A percentile compares a stretch with the other conserved stretches of the same genome.
phyloP scores from a whole-genome alignment of 2,888 invertebrate species.

The Neoaliturus tenellus region DNA sequence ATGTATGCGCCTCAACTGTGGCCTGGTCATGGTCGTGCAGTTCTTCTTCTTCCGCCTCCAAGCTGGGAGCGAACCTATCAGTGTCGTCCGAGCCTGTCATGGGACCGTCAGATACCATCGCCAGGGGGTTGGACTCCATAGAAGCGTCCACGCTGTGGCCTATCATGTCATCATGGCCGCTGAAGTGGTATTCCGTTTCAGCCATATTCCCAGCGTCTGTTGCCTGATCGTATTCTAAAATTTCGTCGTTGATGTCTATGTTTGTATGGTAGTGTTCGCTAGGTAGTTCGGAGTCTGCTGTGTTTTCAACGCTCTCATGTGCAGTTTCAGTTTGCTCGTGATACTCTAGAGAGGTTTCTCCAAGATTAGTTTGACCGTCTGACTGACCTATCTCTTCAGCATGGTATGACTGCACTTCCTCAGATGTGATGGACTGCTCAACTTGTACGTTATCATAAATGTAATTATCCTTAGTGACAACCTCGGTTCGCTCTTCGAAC shows the following conservation, averaged over 20 bases:
- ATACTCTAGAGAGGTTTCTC: too few species aligned
- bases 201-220: not conserved
- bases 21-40: not conserved
- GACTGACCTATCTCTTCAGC: too few species aligned
- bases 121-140: not conserved
- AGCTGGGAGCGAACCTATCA: not conserved
- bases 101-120: not conserved
- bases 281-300: not conserved
- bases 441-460: not conserved
- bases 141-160: not conserved
- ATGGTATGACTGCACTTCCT: too few species aligned
- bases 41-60: not conserved
- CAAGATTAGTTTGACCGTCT: too few species aligned
- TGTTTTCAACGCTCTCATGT: not conserved
- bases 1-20: not conserved
- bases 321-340: not conserved
- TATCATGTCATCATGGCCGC: not conserved
- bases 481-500: not conserved
- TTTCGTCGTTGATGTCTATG: not conserved
- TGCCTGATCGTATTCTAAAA: not conserved
- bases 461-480: too few species aligned
- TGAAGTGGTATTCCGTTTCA: not conserved
- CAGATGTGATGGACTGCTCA: too few species aligned
- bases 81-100: not conserved
- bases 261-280: not conserved